Base-by-base conservation (phyloP, 1,140 invertebrate genomes). In the Anoplophora glabripennis region DNA sequence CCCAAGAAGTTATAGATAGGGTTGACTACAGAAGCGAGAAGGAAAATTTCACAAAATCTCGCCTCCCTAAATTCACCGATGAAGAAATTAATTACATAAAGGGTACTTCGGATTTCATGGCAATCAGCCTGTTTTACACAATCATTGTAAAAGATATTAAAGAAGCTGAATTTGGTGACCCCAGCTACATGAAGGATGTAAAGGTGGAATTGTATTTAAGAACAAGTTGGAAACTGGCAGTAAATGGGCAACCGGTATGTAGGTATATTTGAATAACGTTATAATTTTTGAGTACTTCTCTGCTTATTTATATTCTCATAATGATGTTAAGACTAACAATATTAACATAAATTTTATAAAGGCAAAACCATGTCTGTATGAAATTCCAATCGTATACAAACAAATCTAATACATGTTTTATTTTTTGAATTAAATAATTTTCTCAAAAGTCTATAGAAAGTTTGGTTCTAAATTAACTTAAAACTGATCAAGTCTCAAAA, bases 61-160 rank as follows among this genome's bases (percentile, higher is more conserved):
- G 85, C 17, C 72, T 87, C 12, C 83, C 83, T 0, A 77, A 75
- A 51, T 88, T 88, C 64, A 85, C 81, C 11, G 54, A 71, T 0
- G 80, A 83, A 56, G 84, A 87, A 74, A 77, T 84, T 1, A 65
- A 77, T 40, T 66, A 75, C 17, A 80, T 87, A 8, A 80, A 77
- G 44, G 73, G 75, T 70, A 70, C 63, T 15, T 58, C 66, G 52
- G 59, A 74, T 35, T 72, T 62, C 42, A 59, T 73, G 21, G 70
- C 61, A 38, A 12, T 73, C 4, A 72, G 71, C 51, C 51, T 61
- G 41, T 70, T 69, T 41, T 59, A 57, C n/a, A 35, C 65, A 17
- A 42, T 60, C 12, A 40, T 60, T 44, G 59, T 58, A 36, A 28
- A 46, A 33, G 28, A 58, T 15, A 35, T 15, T 1, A 3, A 21